Base-by-base conservation (phyloP, 2,888 invertebrate genomes). In the Conistra vaccinii region DNA sequence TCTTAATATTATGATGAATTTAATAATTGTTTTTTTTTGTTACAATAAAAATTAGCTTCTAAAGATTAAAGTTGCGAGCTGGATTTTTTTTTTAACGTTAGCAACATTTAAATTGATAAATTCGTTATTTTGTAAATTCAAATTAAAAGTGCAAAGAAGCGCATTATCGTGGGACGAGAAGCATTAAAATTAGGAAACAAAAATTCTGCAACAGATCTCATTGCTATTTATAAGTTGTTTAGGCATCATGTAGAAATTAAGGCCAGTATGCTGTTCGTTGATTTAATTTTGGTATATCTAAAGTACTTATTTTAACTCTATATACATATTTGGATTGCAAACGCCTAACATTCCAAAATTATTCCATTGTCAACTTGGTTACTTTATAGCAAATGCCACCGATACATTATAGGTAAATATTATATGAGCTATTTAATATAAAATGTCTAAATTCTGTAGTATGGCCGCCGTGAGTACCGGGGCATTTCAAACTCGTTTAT, bases 301-400 rank as follows among this genome's bases (percentile, higher is more conserved):
- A 85, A 83, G 86, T 86, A 87, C 80, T 86, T 87, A 87, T 76
- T 78, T 73, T 84, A 78, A 70, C 55, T 78, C 48, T 79, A 39
- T 79, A 76, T 14, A 78, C 39, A 78, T 76, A 78, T 79, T 80
- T 80, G 78, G 80, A 86, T 87, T 88, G 79, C 85, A 88, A 91
- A 90, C 91, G 91, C 91, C 91, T 92, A 88, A 92, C 92, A 94
- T 94, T 93, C 93, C 93, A 84, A 89, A 89, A 89, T 88, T 87
- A 91, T 92, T 92, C 89, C 91, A 91, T 80, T 85, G 83, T 88
- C 83, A 85, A 87, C 76, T 86, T 87, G 87, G 81, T 87, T 88
- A 87, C 86, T 87, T 87, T 81, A 83, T 80, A 88, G 81, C 81
- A 76, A 88, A 91, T 89, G 90, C 92, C 93, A 94, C 92, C 93